Evolutionary conservation across 1,140 invertebrate species (phyloP).

Genomic region (Carcinoscorpius rotundicauda): DNA sequence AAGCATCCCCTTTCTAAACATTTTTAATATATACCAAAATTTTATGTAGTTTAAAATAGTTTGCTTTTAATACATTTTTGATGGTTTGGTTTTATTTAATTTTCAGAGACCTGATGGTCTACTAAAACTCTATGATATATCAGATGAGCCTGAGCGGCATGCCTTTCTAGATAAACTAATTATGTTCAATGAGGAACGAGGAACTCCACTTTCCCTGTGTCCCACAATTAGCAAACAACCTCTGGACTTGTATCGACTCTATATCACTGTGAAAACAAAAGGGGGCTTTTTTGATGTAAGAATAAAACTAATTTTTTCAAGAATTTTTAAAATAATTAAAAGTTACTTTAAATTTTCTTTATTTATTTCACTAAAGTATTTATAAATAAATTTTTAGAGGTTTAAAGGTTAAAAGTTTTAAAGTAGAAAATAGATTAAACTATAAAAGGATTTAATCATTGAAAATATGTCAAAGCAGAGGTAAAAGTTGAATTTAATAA

Average conservation of each 20-base stretch:
- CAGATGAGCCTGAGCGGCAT: constrained; percentile 77
- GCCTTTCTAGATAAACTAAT: constrained; percentile 83
- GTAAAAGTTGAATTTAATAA: too few relatives aligned
- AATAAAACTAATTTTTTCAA: too few relatives aligned
- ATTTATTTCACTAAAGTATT: too few relatives aligned
- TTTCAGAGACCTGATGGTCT: constrained; percentile 40
- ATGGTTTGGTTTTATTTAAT: background rate
- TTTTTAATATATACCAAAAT: constrained; percentile 1
- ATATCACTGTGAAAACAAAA: constrained; percentile 83
- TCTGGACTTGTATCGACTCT: constrained; percentile 91
- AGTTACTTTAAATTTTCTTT: too few relatives aligned
- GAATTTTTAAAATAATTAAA: too few relatives aligned
- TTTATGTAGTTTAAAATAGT: background rate
- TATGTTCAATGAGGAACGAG: constrained; percentile 81
- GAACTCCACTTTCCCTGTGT: constrained; percentile 82
- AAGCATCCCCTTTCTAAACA: too few relatives aligned
- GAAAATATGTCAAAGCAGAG: too few relatives aligned
- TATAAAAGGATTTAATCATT: too few relatives aligned
- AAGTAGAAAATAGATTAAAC: too few relatives aligned
- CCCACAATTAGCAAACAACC: constrained; percentile 96
- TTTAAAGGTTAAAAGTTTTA: too few relatives aligned
- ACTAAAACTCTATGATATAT: constrained; percentile 85
- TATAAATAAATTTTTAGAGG: too few relatives aligned
- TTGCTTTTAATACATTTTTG: constrained; percentile 1
- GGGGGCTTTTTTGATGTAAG: constrained; percentile 77